Conservation (phyloP, 92 coral and sea anemone species). For the Siderastrea siderea region DNA sequence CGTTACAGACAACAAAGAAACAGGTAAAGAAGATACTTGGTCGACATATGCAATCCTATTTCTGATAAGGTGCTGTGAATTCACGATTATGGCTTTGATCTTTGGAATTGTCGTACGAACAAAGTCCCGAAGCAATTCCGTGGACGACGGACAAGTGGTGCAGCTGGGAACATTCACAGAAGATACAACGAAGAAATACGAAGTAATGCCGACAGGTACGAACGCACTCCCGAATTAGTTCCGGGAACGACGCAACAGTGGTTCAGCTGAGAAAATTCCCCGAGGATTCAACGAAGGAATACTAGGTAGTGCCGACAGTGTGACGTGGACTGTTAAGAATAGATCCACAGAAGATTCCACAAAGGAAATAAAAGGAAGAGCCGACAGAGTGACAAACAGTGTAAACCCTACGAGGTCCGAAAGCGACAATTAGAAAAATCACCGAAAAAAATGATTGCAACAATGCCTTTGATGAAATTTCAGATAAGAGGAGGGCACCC, state of each 20-base stretch:
- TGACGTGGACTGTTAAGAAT: too few relatives aligned
- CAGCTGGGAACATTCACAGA: conserved; percentile 35
- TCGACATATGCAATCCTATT: conserved; percentile 57
- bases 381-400: background rate
- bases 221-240: too few relatives aligned
- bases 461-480: too few relatives aligned
- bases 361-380: background rate
- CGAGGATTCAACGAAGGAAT: too few relatives aligned
- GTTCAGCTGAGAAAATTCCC: too few relatives aligned
- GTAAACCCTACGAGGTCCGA: background rate
- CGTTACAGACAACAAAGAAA: background rate
- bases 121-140: conserved; percentile 2
- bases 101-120: conserved; percentile 60
- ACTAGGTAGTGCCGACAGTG: too few relatives aligned
- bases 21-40: conserved; percentile 43
- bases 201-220: background rate
- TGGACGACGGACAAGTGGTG: conserved; percentile 4
- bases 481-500: too few relatives aligned
- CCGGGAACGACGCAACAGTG: too few relatives aligned
- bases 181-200: background rate
- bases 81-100: conserved; percentile 52
- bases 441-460: too few relatives aligned
- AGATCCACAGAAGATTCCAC: too few relatives aligned
- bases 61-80: conserved; percentile 46
- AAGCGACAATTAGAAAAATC: background rate